phyloP scores from a whole-genome alignment of 2,888 invertebrate genomes.

The Dryadula phaetusa region DNA sequence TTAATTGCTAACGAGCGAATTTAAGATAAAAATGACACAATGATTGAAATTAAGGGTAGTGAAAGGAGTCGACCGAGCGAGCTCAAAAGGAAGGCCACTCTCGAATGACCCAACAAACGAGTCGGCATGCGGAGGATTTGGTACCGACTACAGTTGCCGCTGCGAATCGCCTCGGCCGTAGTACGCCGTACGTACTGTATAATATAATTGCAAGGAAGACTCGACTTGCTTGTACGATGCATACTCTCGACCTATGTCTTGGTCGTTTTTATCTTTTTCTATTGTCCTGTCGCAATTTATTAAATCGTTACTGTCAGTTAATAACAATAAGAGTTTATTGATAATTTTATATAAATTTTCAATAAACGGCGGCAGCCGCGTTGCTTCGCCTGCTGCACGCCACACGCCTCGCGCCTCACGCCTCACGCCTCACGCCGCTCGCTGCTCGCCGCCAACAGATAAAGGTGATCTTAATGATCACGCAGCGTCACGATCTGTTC shows the following conservation, averaged over 20 bases:
- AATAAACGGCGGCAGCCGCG: slow-evolving; percentile 30
- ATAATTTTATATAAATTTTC: too few relatives aligned
- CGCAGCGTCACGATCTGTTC: slow-evolving; percentile 31
- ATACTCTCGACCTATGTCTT: slow-evolving; percentile 2
- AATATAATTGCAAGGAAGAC: slow-evolving; percentile 8
- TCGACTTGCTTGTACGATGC: slow-evolving; percentile 3
- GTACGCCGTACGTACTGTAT: slow-evolving; percentile 5
- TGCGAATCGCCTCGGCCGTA: slow-evolving; percentile 29
- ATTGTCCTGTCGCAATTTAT: slow-evolving; percentile 38
- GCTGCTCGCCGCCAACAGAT: slow-evolving; percentile 2
- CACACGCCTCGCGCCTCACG: background rate
- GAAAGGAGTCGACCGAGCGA: slow-evolving; percentile 44
- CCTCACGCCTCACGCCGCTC: background rate
- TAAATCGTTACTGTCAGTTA: slow-evolving; percentile 34
- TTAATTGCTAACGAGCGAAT: slow-evolving; percentile 35
- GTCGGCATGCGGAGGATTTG: slow-evolving; percentile 36
- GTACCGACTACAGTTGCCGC: slow-evolving; percentile 23
- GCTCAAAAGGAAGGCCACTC: slow-evolving; percentile 38
- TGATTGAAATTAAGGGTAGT: slow-evolving; percentile 47
- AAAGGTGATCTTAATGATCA: slow-evolving; percentile 31
- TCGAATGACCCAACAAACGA: slow-evolving; percentile 38
- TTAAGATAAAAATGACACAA: slow-evolving; percentile 36
- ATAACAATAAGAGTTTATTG: slow-evolving; percentile 32
- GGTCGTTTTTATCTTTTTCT: slow-evolving; percentile 23
- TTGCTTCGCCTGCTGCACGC: background rate